A percentile compares a stretch with the other conserved stretches of the same genome.
Evolutionary conservation across 2,888 invertebrate species (phyloP).

Genomic region (Tipula vernalis): DNA sequence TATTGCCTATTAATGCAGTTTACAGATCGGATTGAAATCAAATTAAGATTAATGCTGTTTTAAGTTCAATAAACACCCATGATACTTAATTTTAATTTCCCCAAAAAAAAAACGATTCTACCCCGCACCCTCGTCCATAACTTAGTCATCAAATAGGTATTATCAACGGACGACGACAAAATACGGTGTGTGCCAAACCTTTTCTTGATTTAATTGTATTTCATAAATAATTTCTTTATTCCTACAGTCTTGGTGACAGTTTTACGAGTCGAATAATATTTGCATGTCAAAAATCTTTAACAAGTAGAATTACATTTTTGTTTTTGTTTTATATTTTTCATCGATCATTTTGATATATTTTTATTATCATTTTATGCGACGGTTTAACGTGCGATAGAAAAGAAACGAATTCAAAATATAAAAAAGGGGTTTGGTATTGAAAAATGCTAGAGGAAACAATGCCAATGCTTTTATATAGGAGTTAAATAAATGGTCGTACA

Average conservation of each 20-base stretch:
- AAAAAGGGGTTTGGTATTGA: background rate
- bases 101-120: background rate
- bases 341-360: constrained; percentile 9
- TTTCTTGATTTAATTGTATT: background rate
- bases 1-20: background rate
- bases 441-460: background rate
- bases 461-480: background rate
- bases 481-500: background rate
- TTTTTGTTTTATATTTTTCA: background rate
- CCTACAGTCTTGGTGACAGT: background rate
- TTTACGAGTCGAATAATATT: constrained; percentile 4
- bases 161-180: background rate
- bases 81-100: too few species aligned
- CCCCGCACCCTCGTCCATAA: background rate
- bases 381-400: background rate
- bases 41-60: background rate
- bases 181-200: background rate
- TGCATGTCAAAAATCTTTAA: constrained; percentile 9
- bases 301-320: background rate
- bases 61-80: background rate
- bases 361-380: background rate
- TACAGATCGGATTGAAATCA: background rate
- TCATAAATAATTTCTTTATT: background rate
- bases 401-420: background rate
- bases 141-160: background rate